Evolutionary conservation across 2,888 invertebrate genomes (phyloP).

Genomic region (Pterostichus madidus): DNA sequence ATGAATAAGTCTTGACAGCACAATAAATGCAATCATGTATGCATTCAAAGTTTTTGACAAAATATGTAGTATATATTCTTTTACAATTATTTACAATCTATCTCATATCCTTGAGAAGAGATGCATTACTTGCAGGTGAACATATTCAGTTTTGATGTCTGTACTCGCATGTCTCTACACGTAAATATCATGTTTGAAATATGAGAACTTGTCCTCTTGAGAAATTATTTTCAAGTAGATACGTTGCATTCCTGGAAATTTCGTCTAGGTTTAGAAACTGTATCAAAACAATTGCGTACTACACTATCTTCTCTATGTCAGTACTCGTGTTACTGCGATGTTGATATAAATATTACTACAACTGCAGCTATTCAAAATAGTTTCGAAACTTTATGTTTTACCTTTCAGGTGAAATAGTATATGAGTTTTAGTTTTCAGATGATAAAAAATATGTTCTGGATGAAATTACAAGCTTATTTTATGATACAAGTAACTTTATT

Average conservation of each 20-base stretch:
- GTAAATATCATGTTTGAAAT: conserved; percentile 15
- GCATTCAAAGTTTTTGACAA: too few relatives aligned
- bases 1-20: too few relatives aligned
- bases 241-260: not conserved
- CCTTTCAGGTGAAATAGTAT: conserved; percentile 2
- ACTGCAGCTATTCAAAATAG: conserved; percentile 1
- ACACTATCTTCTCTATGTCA: not conserved
- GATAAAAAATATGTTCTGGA: conserved; percentile 6
- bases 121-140: conserved; percentile 25
- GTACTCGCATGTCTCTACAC: conserved; percentile 8
- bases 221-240: conserved; percentile 39
- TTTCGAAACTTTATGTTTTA: conserved; percentile 1
- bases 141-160: conserved; percentile 25
- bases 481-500: not conserved
- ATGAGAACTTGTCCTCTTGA: conserved; percentile 30
- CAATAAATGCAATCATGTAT: too few relatives aligned
- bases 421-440: conserved; percentile 5
- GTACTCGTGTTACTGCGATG: not conserved
- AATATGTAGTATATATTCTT: too few relatives aligned
- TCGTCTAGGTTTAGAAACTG: conserved; percentile 5
- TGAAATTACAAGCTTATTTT: conserved; percentile 17
- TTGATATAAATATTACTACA: conserved; percentile 2
- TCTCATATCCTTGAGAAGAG: not conserved
- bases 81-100: too few relatives aligned
- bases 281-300: not conserved